Percentiles rank a stretch among this genome's conserved stretches.
These are phyloP conservation scores for Endotricha flammealis DNA, from an alignment of 2,888 invertebrate genomes.

Conservation along the genomic window DNA sequence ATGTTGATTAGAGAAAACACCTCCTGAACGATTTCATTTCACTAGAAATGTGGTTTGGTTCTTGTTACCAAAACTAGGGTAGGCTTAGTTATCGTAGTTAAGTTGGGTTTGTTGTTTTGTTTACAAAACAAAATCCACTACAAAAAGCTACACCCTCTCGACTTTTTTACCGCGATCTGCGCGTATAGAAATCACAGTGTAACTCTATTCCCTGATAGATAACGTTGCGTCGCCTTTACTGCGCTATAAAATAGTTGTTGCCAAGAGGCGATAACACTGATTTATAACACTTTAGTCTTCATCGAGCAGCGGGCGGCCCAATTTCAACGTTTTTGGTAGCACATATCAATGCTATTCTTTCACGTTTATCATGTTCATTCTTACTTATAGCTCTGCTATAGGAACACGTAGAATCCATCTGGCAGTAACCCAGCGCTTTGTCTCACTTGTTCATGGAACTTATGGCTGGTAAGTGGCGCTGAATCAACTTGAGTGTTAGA, in stretches of 20 bases:
- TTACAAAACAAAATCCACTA: no score
- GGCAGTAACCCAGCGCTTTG: neutral
- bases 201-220: slow-evolving; percentile 4
- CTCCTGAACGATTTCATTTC: no score
- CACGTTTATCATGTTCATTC: slow-evolving; percentile 4
- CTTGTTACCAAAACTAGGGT: no score
- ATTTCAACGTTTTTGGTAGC: slow-evolving; percentile 1
- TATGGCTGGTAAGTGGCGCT: no score
- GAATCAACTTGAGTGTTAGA: no score
- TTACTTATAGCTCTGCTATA: neutral
- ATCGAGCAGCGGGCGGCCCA: slow-evolving; percentile 26
- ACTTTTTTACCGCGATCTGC: no score
- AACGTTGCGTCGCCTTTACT: slow-evolving; percentile 46
- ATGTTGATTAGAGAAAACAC: no score
- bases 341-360: neutral
- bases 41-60: no score
- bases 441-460: neutral
- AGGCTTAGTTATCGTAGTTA: no score
- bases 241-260: slow-evolving; percentile 64
- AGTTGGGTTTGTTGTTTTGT: no score
- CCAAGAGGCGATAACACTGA: slow-evolving; percentile 54
- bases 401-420: neutral
- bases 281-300: slow-evolving; percentile 62
- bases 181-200: slow-evolving; percentile 4
- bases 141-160: no score